Evolutionary conservation across 2,113 vertebrate species (phyloP).

Genomic region (Phaetusa simplex): DNA sequence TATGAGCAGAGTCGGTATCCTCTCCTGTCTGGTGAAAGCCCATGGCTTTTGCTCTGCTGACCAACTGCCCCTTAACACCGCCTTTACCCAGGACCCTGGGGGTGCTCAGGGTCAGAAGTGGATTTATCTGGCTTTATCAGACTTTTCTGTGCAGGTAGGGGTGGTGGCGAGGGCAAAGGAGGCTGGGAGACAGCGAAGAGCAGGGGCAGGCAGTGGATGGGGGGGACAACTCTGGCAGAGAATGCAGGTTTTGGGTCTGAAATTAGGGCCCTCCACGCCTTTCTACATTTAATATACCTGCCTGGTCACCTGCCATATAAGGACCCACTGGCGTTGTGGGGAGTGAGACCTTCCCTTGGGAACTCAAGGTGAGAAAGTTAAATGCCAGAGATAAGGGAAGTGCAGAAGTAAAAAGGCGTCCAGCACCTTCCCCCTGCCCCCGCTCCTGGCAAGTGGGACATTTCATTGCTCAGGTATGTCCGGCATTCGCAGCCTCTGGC

Average conservation of each 20-base stretch:
- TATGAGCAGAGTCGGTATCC: not conserved
- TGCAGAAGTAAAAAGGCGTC: not conserved
- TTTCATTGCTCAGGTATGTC: slow-evolving; percentile 44
- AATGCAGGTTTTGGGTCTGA: not conserved
- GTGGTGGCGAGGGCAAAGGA: not conserved
- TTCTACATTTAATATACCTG: not conserved
- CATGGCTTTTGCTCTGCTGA: not conserved
- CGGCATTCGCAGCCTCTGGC: not conserved
- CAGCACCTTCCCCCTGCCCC: not conserved
- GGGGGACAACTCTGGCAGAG: too few relatives aligned
- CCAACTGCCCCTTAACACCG: not conserved
- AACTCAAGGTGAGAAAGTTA: slow-evolving; percentile 46
- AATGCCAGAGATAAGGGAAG: slow-evolving; percentile 52
- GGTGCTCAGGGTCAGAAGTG: not conserved
- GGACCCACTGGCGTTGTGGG: not conserved
- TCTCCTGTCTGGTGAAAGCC: not conserved
- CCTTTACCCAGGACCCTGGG: not conserved
- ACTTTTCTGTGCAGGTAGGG: not conserved
- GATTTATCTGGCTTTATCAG: not conserved
- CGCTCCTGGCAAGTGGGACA: not conserved
- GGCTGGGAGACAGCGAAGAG: not conserved
- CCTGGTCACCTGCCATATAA: not conserved
- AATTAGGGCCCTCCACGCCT: not conserved
- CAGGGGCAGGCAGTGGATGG: not conserved
- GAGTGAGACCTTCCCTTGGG: not conserved